Evolutionary conservation across 2,797 vertebrate genomes (phyloP), one percentile per base, ranked within the genome.

Genomic region (Channallabes apus): DNA sequence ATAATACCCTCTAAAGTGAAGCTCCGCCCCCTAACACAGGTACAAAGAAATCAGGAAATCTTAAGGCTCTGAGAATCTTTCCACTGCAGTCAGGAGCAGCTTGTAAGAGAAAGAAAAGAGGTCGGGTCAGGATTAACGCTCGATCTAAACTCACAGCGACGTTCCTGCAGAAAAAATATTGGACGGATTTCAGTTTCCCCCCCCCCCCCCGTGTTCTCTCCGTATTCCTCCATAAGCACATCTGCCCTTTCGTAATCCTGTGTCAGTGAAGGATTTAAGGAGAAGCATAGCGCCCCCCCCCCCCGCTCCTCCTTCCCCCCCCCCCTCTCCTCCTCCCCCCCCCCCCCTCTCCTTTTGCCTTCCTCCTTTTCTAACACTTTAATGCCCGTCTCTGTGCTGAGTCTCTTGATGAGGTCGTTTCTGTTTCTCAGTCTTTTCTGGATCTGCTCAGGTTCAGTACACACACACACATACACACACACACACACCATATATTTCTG

Each of bases 281-380:
- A 87, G 86, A 87, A 72, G 75, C 82, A 80, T 75, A 27, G 14
- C 83, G 56, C 24, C 85, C 77, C 77, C 14, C 85, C 87, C 69
- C 18, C 78, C 71, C n/a, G 11, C 6, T 3, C 14, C 69, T 18
- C n/a, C 71, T 86, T 86, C 85, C 88, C 77, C 14, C 85, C 87
- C 69, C 18, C 78, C 71, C n/a, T 14, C 6, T 3, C 14, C 69
- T 18, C n/a, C 4, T 51, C 6, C n/a, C n/a, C 73, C 17, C 54
- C 84, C 32, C 85, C 76, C 75, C 87, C 86, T 87, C 72, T 27
- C 85, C 67, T 15, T 79, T 64, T 67, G 3, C 0, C 82, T 82
- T 72, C 51, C 54, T 82, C 75, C 27, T 22, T 32, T 71, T 81
- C 61, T 79, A 38, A 29, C 46, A 29, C 46, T 85, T 64, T 84